Evolutionary conservation across 2,113 vertebrate genomes (phyloP).

Genomic region (Salvelinus namaycush): DNA sequence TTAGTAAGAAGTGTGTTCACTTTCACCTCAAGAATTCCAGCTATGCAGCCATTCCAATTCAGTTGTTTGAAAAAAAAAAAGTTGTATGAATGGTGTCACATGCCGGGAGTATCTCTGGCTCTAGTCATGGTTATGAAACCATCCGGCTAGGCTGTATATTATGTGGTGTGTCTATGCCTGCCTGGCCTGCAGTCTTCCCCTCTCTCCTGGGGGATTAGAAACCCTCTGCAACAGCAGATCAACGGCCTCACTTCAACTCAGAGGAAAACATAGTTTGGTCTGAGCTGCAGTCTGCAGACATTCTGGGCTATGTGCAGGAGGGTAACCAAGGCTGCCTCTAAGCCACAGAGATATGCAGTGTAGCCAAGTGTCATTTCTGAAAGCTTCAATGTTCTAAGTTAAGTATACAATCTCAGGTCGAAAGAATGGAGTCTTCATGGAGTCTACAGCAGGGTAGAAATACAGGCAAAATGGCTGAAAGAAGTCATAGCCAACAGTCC

Average conservation of each 20-base stretch:
- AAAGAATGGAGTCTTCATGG: not conserved
- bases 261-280: slow-evolving; percentile 33
- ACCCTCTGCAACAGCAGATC: slow-evolving; percentile 28
- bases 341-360: not conserved
- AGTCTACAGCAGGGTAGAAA: too few relatives aligned
- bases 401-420: not conserved
- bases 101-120: not conserved
- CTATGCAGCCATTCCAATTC: too few relatives aligned
- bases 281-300: slow-evolving; percentile 14
- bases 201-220: slow-evolving; percentile 47
- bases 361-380: not conserved
- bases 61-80: too few relatives aligned
- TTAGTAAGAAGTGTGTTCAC: too few relatives aligned
- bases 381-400: not conserved
- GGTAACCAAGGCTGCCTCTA: not conserved
- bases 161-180: not conserved
- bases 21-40: too few relatives aligned
- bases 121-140: not conserved
- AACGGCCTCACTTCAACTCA: slow-evolving; percentile 25
- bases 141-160: too few relatives aligned
- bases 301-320: slow-evolving; percentile 13
- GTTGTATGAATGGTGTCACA: not conserved
- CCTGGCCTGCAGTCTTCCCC: not conserved
- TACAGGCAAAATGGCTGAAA: too few relatives aligned
- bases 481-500: too few relatives aligned